Evolutionary conservation across 2,888 invertebrate species (phyloP).

Genomic region (Zygothrica quintamaculata): DNA sequence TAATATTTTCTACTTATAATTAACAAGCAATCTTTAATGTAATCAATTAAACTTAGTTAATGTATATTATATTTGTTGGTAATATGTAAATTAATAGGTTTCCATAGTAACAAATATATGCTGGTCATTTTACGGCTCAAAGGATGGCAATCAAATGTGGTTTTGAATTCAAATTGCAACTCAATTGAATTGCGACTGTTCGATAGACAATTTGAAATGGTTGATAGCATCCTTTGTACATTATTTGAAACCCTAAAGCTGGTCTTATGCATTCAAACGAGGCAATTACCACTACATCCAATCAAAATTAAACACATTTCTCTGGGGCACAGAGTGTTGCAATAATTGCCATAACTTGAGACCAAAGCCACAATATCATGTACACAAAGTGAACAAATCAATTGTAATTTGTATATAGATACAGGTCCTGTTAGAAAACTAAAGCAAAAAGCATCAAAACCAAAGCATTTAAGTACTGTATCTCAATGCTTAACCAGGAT

Average conservation of each 20-base stretch:
- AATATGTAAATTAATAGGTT: no score
- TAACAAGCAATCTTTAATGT: no score
- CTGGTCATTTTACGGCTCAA: no score
- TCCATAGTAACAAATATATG: no score
- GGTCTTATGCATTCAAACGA: slow-evolving; percentile 26
- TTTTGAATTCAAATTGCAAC: no score
- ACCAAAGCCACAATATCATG: slow-evolving; percentile 13
- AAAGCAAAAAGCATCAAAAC: slow-evolving; percentile 42
- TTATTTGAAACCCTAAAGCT: slow-evolving; percentile 1
- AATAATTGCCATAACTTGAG: slow-evolving; percentile 57
- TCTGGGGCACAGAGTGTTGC: slow-evolving; percentile 58
- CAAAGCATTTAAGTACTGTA: slow-evolving; percentile 65
- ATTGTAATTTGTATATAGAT: slow-evolving; percentile 3
- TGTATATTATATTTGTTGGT: no score
- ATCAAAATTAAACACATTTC: slow-evolving; percentile 64
- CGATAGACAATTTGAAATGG: neutral
- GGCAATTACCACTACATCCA: slow-evolving; percentile 68
- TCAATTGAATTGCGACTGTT: slow-evolving; percentile 1
- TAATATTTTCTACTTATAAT: no score
- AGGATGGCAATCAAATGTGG: no score
- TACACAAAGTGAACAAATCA: slow-evolving; percentile 2
- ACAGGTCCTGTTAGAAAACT: neutral
- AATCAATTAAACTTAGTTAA: no score
- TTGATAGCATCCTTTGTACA: neutral
- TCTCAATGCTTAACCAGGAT: slow-evolving; percentile 40